phyloP scores from a whole-genome alignment of 2,113 vertebrate species.

The Gnathonemus longibarbis region DNA sequence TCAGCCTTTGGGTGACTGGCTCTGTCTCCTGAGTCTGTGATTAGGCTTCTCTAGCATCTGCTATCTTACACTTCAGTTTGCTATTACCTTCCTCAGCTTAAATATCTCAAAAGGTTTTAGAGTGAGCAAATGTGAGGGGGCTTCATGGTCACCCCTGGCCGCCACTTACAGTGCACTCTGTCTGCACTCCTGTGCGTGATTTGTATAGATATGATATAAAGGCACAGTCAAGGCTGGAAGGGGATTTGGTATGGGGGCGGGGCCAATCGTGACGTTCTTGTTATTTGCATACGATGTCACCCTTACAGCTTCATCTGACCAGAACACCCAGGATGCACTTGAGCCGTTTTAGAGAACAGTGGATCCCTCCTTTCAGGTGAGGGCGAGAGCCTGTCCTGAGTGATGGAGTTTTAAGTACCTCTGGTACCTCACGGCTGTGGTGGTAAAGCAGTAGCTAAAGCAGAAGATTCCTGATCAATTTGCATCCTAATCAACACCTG shows the following conservation, averaged over 20 bases:
- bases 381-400: neutral
- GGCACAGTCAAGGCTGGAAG: neutral
- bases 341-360: neutral
- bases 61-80: neutral
- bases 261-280: neutral
- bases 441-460: neutral
- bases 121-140: neutral
- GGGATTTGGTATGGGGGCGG: neutral
- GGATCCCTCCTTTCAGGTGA: neutral
- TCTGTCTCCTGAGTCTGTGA: neutral
- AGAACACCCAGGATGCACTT: neutral
- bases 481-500: neutral
- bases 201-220: neutral
- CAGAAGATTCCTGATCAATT: neutral
- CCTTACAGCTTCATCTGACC: neutral
- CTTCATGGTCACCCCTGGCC: neutral
- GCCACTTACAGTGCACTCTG: neutral
- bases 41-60: neutral
- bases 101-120: neutral
- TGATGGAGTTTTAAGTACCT: neutral
- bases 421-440: neutral
- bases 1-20: neutral
- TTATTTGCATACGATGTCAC: neutral
- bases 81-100: neutral
- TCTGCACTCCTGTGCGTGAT: neutral